Conservation (phyloP, 2,888 invertebrate species). For the Balanococcus diminutus region DNA sequence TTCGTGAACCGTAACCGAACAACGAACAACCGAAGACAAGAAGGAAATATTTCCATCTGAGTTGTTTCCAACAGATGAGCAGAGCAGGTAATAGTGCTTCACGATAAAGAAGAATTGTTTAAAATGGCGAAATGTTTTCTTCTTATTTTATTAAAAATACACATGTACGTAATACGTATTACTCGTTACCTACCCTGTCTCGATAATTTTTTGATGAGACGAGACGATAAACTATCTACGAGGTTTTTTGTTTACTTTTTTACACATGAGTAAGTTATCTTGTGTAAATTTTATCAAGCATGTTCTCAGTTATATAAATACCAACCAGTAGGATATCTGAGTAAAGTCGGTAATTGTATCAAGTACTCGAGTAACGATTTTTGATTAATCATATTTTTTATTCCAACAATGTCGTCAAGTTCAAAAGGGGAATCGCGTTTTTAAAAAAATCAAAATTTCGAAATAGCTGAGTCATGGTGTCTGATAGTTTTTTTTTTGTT, state of each 20-base stretch:
- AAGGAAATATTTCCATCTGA: background rate
- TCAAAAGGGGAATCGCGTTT: too few species aligned
- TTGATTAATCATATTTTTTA: too few species aligned
- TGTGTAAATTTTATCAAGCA: background rate
- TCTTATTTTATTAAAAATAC: too few species aligned
- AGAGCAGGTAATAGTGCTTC: background rate
- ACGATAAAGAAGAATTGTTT: background rate
- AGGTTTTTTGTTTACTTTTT: too few species aligned
- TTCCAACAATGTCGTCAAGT: too few species aligned
- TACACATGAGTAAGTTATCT: background rate
- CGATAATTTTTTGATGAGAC: background rate
- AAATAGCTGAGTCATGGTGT: too few species aligned
- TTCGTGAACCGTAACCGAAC: background rate
- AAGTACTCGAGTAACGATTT: background rate
- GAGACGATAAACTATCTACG: background rate
- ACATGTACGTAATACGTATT: too few species aligned
- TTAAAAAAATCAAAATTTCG: too few species aligned
- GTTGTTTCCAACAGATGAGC: background rate
- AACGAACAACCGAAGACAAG: background rate
- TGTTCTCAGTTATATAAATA: too few species aligned
- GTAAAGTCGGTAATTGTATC: background rate
- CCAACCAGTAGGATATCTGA: background rate
- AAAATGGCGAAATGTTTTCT: background rate
- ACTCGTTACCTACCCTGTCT: background rate
- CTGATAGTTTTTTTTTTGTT: too few species aligned